A percentile compares a stretch with the other conserved stretches of the same genome.
Evolutionary conservation across 1,140 invertebrate species (phyloP).

Genomic region (Phenacoccus solenopsis): DNA sequence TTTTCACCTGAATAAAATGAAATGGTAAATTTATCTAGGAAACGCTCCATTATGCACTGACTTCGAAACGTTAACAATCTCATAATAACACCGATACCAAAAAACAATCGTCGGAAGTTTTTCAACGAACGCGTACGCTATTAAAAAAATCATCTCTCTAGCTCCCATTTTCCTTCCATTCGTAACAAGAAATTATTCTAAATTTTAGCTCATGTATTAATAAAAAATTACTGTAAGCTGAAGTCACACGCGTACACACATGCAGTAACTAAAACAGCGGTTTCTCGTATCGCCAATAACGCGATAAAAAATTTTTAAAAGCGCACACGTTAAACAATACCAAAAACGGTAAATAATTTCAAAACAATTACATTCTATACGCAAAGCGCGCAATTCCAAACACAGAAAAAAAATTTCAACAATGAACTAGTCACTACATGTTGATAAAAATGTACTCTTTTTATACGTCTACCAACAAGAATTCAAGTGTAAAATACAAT

Average conservation of each 20-base stretch:
- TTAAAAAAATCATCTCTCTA: no score
- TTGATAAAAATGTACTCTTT: background rate
- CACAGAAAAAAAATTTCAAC: background rate
- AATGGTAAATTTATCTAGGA: no score
- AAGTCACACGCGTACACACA: background rate
- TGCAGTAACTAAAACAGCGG: background rate
- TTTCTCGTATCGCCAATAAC: background rate
- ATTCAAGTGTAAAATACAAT: background rate
- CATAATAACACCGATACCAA: background rate
- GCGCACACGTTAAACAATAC: background rate
- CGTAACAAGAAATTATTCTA: background rate
- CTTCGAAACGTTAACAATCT: no score
- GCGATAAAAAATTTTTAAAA: background rate
- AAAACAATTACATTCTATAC: no score
- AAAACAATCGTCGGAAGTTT: no score
- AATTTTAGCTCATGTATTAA: background rate
- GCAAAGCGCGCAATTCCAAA: no score
- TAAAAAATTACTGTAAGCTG: background rate
- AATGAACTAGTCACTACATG: background rate
- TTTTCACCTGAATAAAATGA: no score
- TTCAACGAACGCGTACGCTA: background rate
- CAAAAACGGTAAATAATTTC: background rate
- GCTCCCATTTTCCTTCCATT: no score
- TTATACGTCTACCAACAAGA: background rate
- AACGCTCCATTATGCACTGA: no score